A percentile compares a stretch with the other conserved stretches of the same genome.
phyloP scores from a whole-genome alignment of 2,888 invertebrate species.

The Agonopterix alstromeriana region DNA sequence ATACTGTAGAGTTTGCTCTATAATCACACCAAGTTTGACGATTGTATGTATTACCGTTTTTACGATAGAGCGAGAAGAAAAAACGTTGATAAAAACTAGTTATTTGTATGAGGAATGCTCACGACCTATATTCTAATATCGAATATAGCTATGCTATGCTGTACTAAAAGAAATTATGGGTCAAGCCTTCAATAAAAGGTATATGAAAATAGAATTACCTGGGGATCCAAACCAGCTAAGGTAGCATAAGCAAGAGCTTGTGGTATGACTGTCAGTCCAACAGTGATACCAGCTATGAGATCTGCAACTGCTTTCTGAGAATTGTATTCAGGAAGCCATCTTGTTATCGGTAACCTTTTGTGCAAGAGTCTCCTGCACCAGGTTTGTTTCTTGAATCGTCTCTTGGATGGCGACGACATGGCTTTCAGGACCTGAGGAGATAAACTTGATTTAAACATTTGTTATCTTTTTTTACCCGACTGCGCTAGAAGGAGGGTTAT shows the following conservation, averaged over 20 bases:
- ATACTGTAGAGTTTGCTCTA: too few relatives aligned
- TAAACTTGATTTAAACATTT: slow-evolving; percentile 6
- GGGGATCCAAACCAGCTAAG: slow-evolving; percentile 90
- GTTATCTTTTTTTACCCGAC: too few relatives aligned
- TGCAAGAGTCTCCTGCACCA: slow-evolving; percentile 50
- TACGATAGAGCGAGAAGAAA: too few relatives aligned
- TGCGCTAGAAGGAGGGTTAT: too few relatives aligned
- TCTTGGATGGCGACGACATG: slow-evolving; percentile 67
- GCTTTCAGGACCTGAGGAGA: slow-evolving; percentile 23
- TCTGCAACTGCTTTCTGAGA: slow-evolving; percentile 87
- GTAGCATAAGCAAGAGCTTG: slow-evolving; percentile 95
- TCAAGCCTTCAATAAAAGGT: too few relatives aligned
- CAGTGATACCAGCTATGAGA: slow-evolving; percentile 93
- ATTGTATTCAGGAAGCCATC: slow-evolving; percentile 87
- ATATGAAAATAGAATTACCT: slow-evolving; percentile 67
- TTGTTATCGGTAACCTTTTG: slow-evolving; percentile 79
- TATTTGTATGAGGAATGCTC: too few relatives aligned
- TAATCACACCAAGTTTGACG: too few relatives aligned
- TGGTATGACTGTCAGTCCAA: slow-evolving; percentile 94
- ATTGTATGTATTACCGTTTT: too few relatives aligned
- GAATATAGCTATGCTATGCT: too few relatives aligned
- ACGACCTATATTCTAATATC: too few relatives aligned
- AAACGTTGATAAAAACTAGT: too few relatives aligned
- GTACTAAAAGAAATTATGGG: too few relatives aligned
- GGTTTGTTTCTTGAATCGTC: slow-evolving; percentile 54